Conservation (phyloP, 2,797 vertebrate species). For the Aeoliscus strigatus region DNA sequence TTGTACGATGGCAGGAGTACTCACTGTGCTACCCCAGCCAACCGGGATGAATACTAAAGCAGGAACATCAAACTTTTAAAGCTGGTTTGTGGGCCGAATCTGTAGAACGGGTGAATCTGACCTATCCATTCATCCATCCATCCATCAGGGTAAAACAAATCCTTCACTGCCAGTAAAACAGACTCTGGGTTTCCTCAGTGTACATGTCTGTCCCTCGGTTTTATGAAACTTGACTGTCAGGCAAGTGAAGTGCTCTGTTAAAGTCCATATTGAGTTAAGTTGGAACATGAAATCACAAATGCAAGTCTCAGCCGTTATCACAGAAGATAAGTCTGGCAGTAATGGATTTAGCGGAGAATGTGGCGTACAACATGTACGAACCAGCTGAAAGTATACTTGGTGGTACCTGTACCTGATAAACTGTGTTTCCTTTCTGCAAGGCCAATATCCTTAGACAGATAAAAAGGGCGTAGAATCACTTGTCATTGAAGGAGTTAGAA, state of each 20-base stretch:
- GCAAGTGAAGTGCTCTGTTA: conserved; percentile 36
- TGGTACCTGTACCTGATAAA: not conserved
- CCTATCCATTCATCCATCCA: no score
- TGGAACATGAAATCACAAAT: conserved; percentile 36
- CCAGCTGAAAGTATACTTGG: not conserved
- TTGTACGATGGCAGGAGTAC: conserved; percentile 11
- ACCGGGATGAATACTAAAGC: conserved; percentile 6
- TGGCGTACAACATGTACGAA: not conserved
- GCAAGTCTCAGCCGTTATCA: conserved; percentile 21
- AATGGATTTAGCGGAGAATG: conserved; percentile 5
- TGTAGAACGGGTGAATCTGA: no score
- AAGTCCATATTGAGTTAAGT: conserved; percentile 50
- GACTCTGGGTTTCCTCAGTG: conserved; percentile 18
- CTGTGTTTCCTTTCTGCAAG: not conserved
- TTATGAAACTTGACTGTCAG: conserved; percentile 46
- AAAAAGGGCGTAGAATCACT: no score
- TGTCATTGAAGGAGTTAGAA: no score
- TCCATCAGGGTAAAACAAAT: no score
- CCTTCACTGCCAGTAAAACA: not conserved
- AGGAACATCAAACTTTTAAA: conserved; percentile 2
- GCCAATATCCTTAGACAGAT: no score
- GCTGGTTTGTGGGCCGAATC: not conserved
- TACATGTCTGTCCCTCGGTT: conserved; percentile 37
- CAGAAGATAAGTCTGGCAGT: conserved; percentile 7
- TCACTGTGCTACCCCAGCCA: conserved; percentile 1